A percentile compares a stretch with the other conserved stretches of the same genome.
phyloP scores from a whole-genome alignment of 1,140 invertebrate species.

The Parapsyche elsis region DNA sequence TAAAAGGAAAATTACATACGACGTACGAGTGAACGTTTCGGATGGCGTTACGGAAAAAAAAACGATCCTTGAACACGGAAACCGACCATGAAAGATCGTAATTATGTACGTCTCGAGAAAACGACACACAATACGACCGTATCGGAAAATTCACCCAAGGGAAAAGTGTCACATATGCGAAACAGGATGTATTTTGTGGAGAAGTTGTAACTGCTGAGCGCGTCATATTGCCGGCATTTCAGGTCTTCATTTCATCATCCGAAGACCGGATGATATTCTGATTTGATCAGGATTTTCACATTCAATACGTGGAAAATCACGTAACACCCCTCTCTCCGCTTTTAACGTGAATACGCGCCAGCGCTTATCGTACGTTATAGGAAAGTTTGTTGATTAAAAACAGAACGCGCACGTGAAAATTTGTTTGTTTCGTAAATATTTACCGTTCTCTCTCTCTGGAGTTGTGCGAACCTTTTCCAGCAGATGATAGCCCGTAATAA shows the following conservation, averaged over 20 bases:
- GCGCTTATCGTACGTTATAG: not conserved
- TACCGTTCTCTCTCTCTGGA: not conserved
- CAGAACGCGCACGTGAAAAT: slow-evolving; percentile 3
- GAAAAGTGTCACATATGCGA: no score
- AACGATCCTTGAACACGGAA: not conserved
- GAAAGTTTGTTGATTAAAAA: slow-evolving; percentile 16
- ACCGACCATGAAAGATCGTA: not conserved
- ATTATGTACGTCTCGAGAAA: no score
- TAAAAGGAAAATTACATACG: not conserved
- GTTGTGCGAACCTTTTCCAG: not conserved
- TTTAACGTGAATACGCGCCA: no score
- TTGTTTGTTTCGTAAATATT: slow-evolving; percentile 10
- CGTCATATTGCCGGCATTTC: not conserved
- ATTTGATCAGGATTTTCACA: slow-evolving; percentile 21
- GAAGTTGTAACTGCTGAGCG: not conserved
- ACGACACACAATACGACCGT: no score
- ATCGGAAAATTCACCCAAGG: no score
- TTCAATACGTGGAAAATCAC: slow-evolving; percentile 11
- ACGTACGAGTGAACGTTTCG: not conserved
- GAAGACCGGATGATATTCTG: not conserved
- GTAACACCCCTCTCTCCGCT: not conserved
- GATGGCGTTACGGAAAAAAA: not conserved
- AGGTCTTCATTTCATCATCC: slow-evolving; percentile 37
- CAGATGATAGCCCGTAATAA: slow-evolving; percentile 10
- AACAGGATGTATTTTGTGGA: not conserved